Conservation (phyloP, 2,797 vertebrate species). For the Diplodus sargus region DNA sequence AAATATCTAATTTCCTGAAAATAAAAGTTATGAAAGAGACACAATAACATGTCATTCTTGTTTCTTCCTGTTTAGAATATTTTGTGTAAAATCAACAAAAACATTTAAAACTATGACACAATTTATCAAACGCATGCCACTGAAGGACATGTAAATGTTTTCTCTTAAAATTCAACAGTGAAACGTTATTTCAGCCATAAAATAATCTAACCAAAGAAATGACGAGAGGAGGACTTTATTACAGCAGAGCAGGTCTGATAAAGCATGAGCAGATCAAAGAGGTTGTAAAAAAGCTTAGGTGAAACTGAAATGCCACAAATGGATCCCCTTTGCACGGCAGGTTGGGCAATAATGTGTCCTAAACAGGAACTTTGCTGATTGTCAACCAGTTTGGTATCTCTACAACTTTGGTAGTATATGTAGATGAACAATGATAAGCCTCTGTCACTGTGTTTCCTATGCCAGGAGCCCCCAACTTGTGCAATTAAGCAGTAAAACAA, state of each 20-base stretch:
- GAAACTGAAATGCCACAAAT: no score
- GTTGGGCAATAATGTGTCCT: no score
- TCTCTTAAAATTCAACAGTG: background rate
- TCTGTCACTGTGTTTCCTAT: no score
- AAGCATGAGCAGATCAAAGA: background rate
- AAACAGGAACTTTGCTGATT: no score
- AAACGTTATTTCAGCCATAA: background rate
- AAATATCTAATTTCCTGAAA: background rate
- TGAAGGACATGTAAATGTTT: background rate
- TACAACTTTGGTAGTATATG: no score
- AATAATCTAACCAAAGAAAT: background rate
- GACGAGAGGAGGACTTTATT: background rate
- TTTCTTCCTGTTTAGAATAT: background rate
- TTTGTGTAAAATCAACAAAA: background rate
- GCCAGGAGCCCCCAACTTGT: no score
- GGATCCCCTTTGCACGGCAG: no score
- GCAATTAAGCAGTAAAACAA: no score
- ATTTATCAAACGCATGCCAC: background rate
- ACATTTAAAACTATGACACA: background rate
- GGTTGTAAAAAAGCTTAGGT: background rate
- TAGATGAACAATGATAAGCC: no score
- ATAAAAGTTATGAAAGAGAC: background rate
- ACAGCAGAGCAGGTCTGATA: background rate
- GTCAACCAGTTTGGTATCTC: no score
- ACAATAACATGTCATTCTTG: background rate